Percentiles rank a stretch among this genome's conserved stretches.
Evolutionary conservation across 2,888 invertebrate species (phyloP).

Genomic region (Caradrina kadenii): DNA sequence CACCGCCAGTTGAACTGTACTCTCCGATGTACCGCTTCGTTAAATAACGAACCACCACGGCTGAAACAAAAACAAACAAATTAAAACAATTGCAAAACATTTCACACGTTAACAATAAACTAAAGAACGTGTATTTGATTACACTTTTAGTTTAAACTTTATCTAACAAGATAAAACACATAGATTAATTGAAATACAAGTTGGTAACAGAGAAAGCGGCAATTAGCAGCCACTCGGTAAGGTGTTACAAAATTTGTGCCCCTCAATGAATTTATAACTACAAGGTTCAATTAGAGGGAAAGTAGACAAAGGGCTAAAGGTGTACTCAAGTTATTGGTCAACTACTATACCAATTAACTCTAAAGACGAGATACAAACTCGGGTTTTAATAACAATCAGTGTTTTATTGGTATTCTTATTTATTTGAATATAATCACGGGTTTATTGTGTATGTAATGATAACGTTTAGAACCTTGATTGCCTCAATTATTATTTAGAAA

Average conservation of each 20-base stretch:
- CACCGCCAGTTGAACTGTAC: conserved; percentile 95
- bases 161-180: conserved; percentile 77
- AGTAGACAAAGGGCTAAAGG: conserved; percentile 80
- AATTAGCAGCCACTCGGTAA: conserved; percentile 84
- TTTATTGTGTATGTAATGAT: conserved; percentile 31
- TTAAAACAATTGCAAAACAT: conserved; percentile 52
- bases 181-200: conserved; percentile 77
- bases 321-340: conserved; percentile 67
- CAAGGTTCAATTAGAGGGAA: conserved; percentile 88
- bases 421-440: conserved; percentile 41
- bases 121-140: conserved; percentile 69
- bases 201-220: conserved; percentile 85
- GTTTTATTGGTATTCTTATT: conserved; percentile 49
- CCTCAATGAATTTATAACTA: conserved; percentile 87
- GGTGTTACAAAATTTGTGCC: conserved; percentile 88
- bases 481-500: conserved; percentile 28
- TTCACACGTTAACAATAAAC: conserved; percentile 57
- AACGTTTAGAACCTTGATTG: conserved; percentile 31
- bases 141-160: conserved; percentile 72
- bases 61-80: conserved; percentile 90
- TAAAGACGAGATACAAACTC: conserved; percentile 60
- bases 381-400: conserved; percentile 61
- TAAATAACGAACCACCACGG: conserved; percentile 94
- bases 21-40: conserved; percentile 95
- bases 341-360: conserved; percentile 69